Base-by-base conservation (phyloP, 2,888 invertebrate genomes). In the Aleiodes testaceus region DNA sequence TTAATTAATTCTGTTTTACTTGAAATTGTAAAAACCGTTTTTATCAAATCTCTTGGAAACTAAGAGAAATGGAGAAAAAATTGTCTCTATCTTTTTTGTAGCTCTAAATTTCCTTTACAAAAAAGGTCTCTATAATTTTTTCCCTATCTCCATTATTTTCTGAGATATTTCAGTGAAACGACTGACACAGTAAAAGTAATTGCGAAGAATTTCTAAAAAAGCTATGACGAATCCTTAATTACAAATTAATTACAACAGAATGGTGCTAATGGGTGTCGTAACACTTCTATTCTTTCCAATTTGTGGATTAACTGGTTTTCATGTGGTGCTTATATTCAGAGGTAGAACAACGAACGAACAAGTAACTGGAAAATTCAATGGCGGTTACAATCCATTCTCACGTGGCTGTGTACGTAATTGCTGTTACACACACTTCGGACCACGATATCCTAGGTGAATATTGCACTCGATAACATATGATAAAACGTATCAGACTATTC, bases 291-390 rank as follows among this genome's bases (percentile, higher is more conserved):
- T 97, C 84, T 95, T 99, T 87, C 99, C 99, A 74, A 97, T 99
- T 82, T 94, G 97, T 88, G 99, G 99, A 79, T 90, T 99, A 85
- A 98, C 99, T 74, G 97, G 97, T 74, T 99, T 99, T 90, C 99
- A 99, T 88, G 94, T 98, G 91, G 95, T 99, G 82, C 91, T 99
- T 79, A 98, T 99, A 68, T 95, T 97, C 30, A 90, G 98, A 75
- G 99, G 99, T 47, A 92, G 99, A 78, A 99, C 99, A 70, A 99
- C 99, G 77, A 99, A 99, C 89, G 99, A 99, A 89, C 99, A 99
- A 91, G 99, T 99, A 75, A 99, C 99, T 14, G 98, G 98, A 71
- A 99, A 99, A 90, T 99, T 99, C 90, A 96, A 97, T 85, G 97
- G 97, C 69, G 99, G 98, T 47, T 97, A 96, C 88, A 99, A 99